These are phyloP conservation scores for Tarsius wallacei DNA, from an alignment of 2,797 vertebrate genomes.

Conservation along the genomic window DNA sequence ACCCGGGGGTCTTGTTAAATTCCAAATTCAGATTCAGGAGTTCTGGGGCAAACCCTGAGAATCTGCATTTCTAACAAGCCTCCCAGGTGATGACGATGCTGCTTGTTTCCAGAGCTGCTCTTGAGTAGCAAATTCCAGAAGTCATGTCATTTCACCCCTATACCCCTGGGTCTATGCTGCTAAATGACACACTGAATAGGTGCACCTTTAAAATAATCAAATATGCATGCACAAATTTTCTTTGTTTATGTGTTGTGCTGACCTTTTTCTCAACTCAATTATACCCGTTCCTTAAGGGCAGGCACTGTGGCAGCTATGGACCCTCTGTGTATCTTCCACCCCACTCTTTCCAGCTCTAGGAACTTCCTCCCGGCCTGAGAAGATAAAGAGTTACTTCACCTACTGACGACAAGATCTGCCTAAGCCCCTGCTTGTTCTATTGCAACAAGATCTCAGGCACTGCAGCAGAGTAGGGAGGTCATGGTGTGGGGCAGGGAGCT, in stretches of 20 bases:
- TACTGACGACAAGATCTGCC: background rate
- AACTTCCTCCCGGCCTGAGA: background rate
- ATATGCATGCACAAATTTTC: background rate
- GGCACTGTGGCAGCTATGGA: rapidly evolving
- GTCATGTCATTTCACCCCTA: background rate
- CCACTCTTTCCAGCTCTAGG: background rate
- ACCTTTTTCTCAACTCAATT: background rate
- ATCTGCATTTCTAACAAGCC: background rate
- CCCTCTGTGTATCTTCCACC: background rate
- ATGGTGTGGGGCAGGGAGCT: background rate
- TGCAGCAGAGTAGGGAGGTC: background rate
- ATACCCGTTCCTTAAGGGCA: background rate
- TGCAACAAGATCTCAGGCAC: background rate
- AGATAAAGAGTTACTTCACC: background rate
- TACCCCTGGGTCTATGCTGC: rapidly evolving
- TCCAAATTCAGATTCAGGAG: background rate
- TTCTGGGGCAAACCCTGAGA: background rate
- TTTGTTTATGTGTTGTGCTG: background rate
- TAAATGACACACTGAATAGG: background rate
- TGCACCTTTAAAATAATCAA: background rate
- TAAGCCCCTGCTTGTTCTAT: background rate
- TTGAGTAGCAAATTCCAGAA: background rate
- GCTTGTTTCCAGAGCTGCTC: background rate
- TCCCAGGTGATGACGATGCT: background rate
- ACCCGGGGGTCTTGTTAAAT: background rate